Base-by-base conservation (phyloP, 1,140 invertebrate species). In the Micrasema longulum region DNA sequence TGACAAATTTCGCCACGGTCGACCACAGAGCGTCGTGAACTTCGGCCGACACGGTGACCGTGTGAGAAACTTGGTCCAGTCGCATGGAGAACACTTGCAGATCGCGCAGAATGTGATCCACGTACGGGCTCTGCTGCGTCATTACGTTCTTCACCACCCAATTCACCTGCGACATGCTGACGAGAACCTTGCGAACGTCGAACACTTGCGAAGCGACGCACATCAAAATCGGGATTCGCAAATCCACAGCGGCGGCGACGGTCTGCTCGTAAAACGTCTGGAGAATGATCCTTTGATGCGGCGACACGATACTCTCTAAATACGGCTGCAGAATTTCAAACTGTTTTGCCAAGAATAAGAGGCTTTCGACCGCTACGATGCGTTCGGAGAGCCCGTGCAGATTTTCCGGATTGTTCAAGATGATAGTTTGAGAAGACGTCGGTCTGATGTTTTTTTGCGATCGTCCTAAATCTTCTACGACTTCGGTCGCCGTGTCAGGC, bases 121-220 rank as follows among this genome's bases (percentile, higher is more conserved):
- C 91, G 82, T 99, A 99, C 10, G 85, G 82, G 79, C 94, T 98
- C 80, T 99, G 97, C 77, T 98, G 94, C 20, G 95, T 96, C 86
- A 95, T 96, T 0, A 99, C 95, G 78, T 97, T 95, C 80, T 91
- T 92, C 0, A 99, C 90, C 80, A 99, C 96, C 97, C 97, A 99
- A 81, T 95, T 93, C 1, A 98, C 96, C 84, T 92, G 93, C 3
- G 89, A 89, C 91, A 99, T 98, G n/a, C 90, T 86, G 52, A 89
- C 86, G 7, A 98, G 83, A 57, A 96, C 89, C 38, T 90, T 86
- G 47, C 92, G 88, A 31, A 92, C 89, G 80, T 97, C 91, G n/a
- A 99, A 90, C 7, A 90, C 85, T 77, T 90, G 90, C 0, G 90
- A 89, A 0, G 92, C 90, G 0, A 96, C 93, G 66, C 91, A 89